These are phyloP conservation scores for Pachyramphus minor DNA, from an alignment of 2,113 vertebrate species.

Conservation along the genomic window DNA sequence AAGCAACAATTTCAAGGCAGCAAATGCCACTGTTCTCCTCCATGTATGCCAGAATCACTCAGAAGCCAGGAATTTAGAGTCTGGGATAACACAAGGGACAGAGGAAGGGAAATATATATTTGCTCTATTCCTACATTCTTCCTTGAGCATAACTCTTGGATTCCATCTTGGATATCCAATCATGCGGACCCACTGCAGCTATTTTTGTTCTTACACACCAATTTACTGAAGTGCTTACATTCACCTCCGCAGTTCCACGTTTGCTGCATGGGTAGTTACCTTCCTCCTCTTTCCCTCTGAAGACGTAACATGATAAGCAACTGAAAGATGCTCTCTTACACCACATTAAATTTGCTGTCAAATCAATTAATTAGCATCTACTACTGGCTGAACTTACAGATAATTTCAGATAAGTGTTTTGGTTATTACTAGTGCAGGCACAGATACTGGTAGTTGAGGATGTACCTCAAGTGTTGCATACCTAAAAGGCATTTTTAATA, in stretches of 20 bases:
- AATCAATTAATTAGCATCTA: neutral
- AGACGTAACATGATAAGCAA: neutral
- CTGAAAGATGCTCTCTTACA: neutral
- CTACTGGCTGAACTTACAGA: neutral
- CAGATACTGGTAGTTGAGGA: rapidly evolving
- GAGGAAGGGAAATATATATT: neutral
- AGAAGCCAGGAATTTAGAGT: neutral
- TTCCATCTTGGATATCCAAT: neutral
- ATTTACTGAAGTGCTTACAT: neutral
- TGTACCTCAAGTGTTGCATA: rapidly evolving
- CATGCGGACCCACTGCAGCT: neutral
- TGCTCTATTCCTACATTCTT: neutral
- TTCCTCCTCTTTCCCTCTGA: neutral
- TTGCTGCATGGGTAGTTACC: neutral
- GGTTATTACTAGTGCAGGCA: neutral
- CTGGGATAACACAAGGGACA: neutral
- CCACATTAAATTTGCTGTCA: neutral
- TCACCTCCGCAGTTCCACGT: neutral
- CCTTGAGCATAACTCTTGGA: neutral
- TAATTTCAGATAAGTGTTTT: neutral
- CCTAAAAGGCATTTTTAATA: neutral
- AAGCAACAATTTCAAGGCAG: neutral
- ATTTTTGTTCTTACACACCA: neutral
- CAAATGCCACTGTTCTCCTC: neutral
- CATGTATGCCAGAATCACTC: neutral